Evolutionary conservation across 2,888 invertebrate species (phyloP), one percentile per base, ranked within the genome.

Genomic region (Pocota personata): DNA sequence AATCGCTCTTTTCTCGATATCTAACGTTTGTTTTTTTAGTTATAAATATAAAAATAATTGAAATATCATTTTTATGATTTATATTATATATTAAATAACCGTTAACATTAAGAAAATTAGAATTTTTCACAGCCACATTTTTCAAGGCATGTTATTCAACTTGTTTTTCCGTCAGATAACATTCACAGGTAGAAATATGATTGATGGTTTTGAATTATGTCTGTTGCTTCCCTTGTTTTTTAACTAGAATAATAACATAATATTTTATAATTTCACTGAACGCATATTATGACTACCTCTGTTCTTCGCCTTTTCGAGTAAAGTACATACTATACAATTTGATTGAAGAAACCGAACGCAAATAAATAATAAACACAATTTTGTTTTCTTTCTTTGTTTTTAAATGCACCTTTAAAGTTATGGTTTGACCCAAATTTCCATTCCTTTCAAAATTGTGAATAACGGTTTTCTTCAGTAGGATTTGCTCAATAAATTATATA

Each of bases 61-160:
- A 37, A 30, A 40, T 71, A 35, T 64, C 37, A 77, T 60, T 73
- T 72, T 66, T 73, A 43, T 43, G 6, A 69, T 79, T 67, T 75
- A 64, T 73, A 50, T 35, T 78, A 55, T 60, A 19, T 43, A 32
- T 35, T 69, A 46, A 57, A 48, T 78, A 84, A 75, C 73, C 60
- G 40, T 64, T 64, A 75, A 79, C 58, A 72, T 72, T 64, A 79
- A 79, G 83, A 79, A 84, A 84, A 84, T 84, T 79, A 79, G 57
- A 79, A 69, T 67, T 79, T 79, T 71, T 75, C 84, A 84, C 84
- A 84, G 84, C 84, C 84, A 84, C 52, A 79, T 75, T 79, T 73
- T 79, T 84, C 84, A 84, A 75, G 84, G 79, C 84, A 73, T 84
- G 84, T 64, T 69, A 69, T 84, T 71, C 46, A 79, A 79, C 19